Base-by-base conservation (phyloP, 2,888 invertebrate genomes). In the Penaeus monodon region DNA sequence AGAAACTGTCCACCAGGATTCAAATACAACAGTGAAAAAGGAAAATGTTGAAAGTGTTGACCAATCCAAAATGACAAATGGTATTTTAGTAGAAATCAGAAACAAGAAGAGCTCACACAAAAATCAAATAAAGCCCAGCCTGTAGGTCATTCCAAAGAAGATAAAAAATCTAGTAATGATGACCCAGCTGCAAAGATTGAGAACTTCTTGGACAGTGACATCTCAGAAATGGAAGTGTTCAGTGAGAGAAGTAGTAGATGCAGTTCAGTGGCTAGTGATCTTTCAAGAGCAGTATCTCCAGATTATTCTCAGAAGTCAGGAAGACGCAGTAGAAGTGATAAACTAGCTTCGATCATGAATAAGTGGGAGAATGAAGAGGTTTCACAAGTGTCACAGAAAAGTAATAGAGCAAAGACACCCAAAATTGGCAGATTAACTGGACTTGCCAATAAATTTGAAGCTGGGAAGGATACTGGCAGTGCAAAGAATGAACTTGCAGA, bases 221-320 rank as follows among this genome's bases (percentile, higher is more conserved):
- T 20, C 14, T 57, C 57, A 57, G 57, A 57, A 12, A 44, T 38
- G 1, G 79, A 49, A 14, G 29, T n/a, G n/a, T 17, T 29, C 63
- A 49, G 73, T 44, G 88, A 88, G 6, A 84, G 80, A 63, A 78
- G 79, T 27, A 88, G 88, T 68, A 81, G 88, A 17, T 66, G 88
- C 33, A 86, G 84, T 44, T 87, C 86, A 44, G 81, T 87, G 20
- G 74, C 83, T 29, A 87, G 86, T 83, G 83, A 87, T 49, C 44
- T 70, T 29, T 79, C 83, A 10, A 27, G 70, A 14, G 70, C 85
- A 29, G 70, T 85, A 20, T 83, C 86, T 24, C 73, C 82, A 17
- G 86, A 87, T 33, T 33, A 65, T n/a, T 87, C 86, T 10, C 86
- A 73, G 78, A 87, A 63, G 63, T 82, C 83, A 14, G 81, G 81